Conservation (phyloP, 2,888 invertebrate genomes). For the Blera fallax region DNA sequence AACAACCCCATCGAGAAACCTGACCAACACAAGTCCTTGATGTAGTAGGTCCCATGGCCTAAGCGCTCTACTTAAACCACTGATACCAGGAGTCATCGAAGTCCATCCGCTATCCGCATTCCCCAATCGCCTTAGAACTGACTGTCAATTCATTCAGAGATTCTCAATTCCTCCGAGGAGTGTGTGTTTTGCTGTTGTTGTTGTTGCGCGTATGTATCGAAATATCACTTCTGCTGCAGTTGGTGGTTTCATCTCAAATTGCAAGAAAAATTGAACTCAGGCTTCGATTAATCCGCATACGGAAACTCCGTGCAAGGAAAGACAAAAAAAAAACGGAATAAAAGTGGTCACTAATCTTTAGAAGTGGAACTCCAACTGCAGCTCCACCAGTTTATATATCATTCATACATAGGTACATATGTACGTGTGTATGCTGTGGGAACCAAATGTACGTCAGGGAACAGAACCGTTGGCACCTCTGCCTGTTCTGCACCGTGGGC, state of each 20-base stretch:
- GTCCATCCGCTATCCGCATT: conserved; percentile 54
- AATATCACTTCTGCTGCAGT: neutral
- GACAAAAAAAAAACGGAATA: neutral
- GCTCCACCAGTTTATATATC: neutral
- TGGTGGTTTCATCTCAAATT: conserved; percentile 20
- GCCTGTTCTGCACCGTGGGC: conserved; percentile 49
- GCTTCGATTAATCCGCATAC: conserved; percentile 52
- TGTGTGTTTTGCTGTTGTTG: conserved; percentile 2
- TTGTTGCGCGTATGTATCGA: neutral
- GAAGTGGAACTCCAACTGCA: conserved; percentile 3
- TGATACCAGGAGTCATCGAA: conserved; percentile 51
- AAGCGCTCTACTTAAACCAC: conserved; percentile 66
- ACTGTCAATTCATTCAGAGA: conserved; percentile 60
- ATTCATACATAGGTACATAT: too few species aligned
- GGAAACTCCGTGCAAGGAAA: neutral
- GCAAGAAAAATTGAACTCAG: conserved; percentile 48
- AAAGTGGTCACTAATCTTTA: conserved; percentile 44
- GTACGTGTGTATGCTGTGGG: conserved; percentile 10
- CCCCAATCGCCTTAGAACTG: conserved; percentile 53
- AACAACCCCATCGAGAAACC: conserved; percentile 50
- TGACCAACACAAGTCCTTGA: conserved; percentile 58
- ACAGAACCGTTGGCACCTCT: conserved; percentile 60
- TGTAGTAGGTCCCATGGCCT: conserved; percentile 44
- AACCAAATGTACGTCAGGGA: conserved; percentile 21
- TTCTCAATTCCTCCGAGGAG: conserved; percentile 29